Percentiles rank a stretch among this genome's conserved stretches.
phyloP scores from a whole-genome alignment of 2,888 invertebrate genomes.

The Drosophila peninsularis region DNA sequence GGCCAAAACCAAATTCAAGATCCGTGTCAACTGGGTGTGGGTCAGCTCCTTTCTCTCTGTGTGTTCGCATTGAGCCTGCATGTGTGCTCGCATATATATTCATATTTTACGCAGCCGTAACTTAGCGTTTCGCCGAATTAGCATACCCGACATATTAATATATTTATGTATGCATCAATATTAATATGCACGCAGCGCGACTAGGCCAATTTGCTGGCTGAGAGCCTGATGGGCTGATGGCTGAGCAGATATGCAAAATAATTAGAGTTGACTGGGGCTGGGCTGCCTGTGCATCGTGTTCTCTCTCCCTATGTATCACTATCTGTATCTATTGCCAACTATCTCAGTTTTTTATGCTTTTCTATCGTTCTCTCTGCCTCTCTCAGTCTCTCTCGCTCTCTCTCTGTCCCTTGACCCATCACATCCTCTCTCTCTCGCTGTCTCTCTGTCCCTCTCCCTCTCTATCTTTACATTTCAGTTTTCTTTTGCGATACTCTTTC shows the following conservation, averaged over 20 bases:
- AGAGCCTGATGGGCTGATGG: background rate
- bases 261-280: background rate
- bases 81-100: slow-evolving; percentile 22
- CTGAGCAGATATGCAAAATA: background rate
- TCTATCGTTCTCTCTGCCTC: too few relatives aligned
- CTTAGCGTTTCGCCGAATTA: slow-evolving; percentile 5
- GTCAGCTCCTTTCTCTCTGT: slow-evolving; percentile 3
- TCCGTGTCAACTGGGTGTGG: slow-evolving; percentile 2
- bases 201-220: slow-evolving; percentile 8
- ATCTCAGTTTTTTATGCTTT: too few relatives aligned
- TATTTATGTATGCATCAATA: slow-evolving; percentile 12
- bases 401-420: too few relatives aligned
- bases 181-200: slow-evolving; percentile 5
- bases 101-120: slow-evolving; percentile 14
- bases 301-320: background rate
- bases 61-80: background rate
- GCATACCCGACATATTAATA: slow-evolving; percentile 7
- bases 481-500: too few relatives aligned
- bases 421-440: background rate
- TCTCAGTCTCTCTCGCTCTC: too few relatives aligned
- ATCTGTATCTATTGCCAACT: too few relatives aligned
- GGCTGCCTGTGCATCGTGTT: too few relatives aligned
- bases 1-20: slow-evolving; percentile 32
- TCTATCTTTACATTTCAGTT: too few relatives aligned
- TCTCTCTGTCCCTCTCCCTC: too few relatives aligned